Conservation (phyloP, 2,888 invertebrate genomes). For the Globia sparganii region DNA sequence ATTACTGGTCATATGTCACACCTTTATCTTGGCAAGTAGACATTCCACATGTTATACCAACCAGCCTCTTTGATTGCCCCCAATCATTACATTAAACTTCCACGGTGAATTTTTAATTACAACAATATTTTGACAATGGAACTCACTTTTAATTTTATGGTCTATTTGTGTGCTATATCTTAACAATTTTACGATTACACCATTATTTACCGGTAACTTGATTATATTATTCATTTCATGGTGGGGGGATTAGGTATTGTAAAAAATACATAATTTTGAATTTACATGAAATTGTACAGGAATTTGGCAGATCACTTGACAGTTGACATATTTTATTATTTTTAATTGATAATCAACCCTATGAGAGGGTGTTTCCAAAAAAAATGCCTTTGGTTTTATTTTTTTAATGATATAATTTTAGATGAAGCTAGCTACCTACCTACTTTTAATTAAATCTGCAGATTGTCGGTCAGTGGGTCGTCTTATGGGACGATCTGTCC, state of each 20-base stretch:
- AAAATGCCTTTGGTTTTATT: not conserved
- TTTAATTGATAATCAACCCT: conserved; percentile 28
- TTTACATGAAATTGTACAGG: conserved; percentile 20
- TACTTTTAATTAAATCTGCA: not conserved
- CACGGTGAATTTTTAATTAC: not conserved
- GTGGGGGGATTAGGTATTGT: conserved; percentile 61
- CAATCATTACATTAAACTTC: conserved; percentile 67
- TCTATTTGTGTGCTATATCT: conserved; percentile 67
- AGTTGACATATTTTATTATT: conserved; percentile 45
- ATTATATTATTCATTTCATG: conserved; percentile 79
- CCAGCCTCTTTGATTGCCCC: conserved; percentile 69
- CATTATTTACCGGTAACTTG: conserved; percentile 66
- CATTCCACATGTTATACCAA: conserved; percentile 64
- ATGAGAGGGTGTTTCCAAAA: not conserved
- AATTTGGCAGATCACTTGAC: conserved; percentile 50
- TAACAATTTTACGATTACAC: conserved; percentile 66
- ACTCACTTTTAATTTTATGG: conserved; percentile 75
- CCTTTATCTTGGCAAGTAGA: not conserved
- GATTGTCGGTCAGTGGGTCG: too few species aligned
- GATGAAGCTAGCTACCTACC: conserved; percentile 2
- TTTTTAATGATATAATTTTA: not conserved
- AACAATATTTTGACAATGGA: conserved; percentile 68
- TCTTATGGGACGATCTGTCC: too few species aligned
- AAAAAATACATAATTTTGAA: conserved; percentile 51
- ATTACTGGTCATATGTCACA: not conserved